These are phyloP conservation scores for Potamarius usumacintae DNA, from an alignment of 2,113 vertebrate genomes.

Conservation along the genomic window DNA sequence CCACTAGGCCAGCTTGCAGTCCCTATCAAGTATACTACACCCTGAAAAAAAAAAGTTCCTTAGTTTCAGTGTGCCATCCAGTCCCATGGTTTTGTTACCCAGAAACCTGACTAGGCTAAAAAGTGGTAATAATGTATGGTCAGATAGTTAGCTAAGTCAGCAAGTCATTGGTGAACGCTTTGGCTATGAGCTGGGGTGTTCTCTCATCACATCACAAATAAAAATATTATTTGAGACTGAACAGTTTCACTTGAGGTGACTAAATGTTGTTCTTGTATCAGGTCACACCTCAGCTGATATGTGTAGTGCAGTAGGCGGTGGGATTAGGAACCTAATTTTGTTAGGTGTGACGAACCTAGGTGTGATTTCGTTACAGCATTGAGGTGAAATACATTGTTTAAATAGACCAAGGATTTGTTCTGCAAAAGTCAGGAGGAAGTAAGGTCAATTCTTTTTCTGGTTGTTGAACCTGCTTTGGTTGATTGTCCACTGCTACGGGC, in stretches of 20 bases:
- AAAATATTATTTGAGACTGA: background rate
- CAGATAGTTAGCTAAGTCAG: background rate
- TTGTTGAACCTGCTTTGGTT: background rate
- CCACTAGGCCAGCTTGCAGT: too few relatives aligned
- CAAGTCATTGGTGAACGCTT: background rate
- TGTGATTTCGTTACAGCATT: background rate
- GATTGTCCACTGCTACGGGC: background rate
- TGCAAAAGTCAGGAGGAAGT: background rate
- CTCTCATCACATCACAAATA: background rate
- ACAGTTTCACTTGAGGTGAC: background rate
- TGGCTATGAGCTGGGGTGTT: background rate
- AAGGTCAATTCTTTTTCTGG: background rate
- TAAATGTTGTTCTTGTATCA: slow-evolving; percentile 1
- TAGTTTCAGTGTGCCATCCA: background rate
- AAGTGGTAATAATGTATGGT: background rate
- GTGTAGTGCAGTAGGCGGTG: background rate
- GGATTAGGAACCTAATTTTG: background rate
- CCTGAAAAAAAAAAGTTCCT: background rate
- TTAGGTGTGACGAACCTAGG: too few relatives aligned
- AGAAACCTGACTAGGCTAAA: background rate
- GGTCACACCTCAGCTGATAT: background rate
- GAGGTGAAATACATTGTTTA: background rate
- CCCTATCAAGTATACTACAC: too few relatives aligned
- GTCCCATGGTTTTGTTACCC: background rate
- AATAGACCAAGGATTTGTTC: background rate